Evolutionary conservation across 2,888 invertebrate genomes (phyloP).

Genomic region (Heterodera filipjevi): DNA sequence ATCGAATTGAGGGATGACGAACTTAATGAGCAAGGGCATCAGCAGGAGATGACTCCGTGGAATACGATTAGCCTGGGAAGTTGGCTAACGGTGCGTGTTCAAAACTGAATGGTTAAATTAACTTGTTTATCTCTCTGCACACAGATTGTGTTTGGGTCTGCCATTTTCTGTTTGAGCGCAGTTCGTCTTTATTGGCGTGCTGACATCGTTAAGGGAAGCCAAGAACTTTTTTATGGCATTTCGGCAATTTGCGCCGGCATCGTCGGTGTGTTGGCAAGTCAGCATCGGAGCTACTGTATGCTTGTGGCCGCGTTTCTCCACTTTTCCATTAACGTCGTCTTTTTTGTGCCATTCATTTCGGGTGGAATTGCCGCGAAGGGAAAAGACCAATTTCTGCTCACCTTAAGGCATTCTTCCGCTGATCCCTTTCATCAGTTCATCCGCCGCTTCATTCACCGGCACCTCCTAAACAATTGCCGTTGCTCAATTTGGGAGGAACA

Average conservation of each 20-base stretch:
- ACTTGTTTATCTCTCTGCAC: not conserved
- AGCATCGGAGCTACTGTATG: constrained; percentile 34
- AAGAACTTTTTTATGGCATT: constrained; percentile 41
- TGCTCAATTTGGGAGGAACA: not conserved
- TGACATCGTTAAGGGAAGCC: constrained; percentile 40
- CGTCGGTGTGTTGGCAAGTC: constrained; percentile 35
- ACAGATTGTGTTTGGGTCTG: constrained; percentile 38
- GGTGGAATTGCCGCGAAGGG: not conserved
- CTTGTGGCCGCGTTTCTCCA: constrained; percentile 35
- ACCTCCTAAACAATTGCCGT: constrained; percentile 1
- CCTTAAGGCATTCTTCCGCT: constrained; percentile 35
- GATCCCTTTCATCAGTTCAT: constrained; percentile 30
- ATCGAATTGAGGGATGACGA: not conserved
- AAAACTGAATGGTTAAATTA: not conserved
- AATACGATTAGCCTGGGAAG: constrained; percentile 19
- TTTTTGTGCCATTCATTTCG: constrained; percentile 38
- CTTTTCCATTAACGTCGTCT: constrained; percentile 37
- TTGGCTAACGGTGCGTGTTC: constrained; percentile 27
- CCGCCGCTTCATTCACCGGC: constrained; percentile 13
- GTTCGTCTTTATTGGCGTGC: constrained; percentile 36
- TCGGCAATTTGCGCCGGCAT: constrained; percentile 39
- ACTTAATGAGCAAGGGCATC: not conserved
- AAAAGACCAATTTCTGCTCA: not conserved
- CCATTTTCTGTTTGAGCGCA: constrained; percentile 37
- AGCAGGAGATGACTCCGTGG: constrained; percentile 18